Conservation (phyloP, 2,888 invertebrate genomes). For the Dioctria rufipes region DNA sequence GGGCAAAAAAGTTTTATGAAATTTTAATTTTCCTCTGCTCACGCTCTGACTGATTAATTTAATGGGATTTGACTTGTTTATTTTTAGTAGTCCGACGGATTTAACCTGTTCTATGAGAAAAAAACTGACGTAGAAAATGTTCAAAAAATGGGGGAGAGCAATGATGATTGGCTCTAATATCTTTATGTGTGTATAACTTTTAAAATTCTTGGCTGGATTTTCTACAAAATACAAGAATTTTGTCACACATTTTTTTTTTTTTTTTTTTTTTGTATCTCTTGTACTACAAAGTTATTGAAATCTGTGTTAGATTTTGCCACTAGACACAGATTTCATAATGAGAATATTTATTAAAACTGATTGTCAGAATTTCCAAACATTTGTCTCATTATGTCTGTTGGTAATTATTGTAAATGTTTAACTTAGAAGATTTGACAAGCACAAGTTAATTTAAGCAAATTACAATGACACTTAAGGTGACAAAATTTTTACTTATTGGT, state of each 20-base stretch:
- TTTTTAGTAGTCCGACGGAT: neutral
- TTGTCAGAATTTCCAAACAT: too few relatives aligned
- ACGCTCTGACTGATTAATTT: neutral
- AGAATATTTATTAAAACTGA: too few relatives aligned
- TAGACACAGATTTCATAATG: too few relatives aligned
- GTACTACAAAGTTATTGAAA: too few relatives aligned
- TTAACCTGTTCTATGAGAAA: neutral
- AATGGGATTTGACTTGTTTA: neutral
- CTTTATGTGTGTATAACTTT: neutral
- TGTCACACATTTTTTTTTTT: neutral
- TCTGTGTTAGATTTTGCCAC: too few relatives aligned
- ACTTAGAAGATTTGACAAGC: too few relatives aligned
- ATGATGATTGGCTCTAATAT: neutral
- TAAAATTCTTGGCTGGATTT: neutral
- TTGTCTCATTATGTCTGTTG: too few relatives aligned
- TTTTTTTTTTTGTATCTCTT: too few relatives aligned
- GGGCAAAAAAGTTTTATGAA: neutral
- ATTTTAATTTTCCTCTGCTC: slow-evolving; percentile 5
- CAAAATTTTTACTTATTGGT: too few relatives aligned
- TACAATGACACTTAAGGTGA: too few relatives aligned
- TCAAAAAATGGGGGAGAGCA: neutral
- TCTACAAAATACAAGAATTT: neutral
- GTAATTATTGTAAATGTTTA: too few relatives aligned
- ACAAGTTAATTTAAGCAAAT: too few relatives aligned
- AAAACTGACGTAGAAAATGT: neutral